Evolutionary conservation across 2,888 invertebrate species (phyloP).

Genomic region (Pristionchus japonicus): DNA sequence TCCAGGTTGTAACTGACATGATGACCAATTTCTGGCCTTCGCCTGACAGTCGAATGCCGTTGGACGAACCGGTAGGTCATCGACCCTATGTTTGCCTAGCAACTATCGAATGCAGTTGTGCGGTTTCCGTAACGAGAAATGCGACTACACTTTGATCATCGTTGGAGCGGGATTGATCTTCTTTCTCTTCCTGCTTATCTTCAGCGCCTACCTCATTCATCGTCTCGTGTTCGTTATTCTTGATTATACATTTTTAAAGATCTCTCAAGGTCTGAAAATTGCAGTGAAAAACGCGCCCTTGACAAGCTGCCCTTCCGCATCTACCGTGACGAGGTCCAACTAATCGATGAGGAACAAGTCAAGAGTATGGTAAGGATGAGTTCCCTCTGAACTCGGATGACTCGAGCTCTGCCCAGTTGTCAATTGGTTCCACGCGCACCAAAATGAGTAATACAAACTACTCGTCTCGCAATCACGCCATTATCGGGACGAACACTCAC

Average conservation of each 20-base stretch:
- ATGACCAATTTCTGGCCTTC: constrained; percentile 66
- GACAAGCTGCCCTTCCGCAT: constrained; percentile 63
- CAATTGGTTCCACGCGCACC: constrained; percentile 62
- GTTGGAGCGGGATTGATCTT: constrained; percentile 53
- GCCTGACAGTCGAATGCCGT: constrained; percentile 58
- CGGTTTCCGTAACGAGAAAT: constrained; percentile 64
- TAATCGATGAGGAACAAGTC: constrained; percentile 64
- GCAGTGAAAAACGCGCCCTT: constrained; percentile 59
- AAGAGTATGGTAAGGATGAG: constrained; percentile 56
- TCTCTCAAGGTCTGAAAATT: background rate
- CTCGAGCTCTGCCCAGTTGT: constrained; percentile 50
- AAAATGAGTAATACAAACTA: constrained; percentile 64
- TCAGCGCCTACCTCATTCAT: background rate
- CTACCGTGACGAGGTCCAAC: constrained; percentile 61
- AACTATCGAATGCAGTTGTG: constrained; percentile 55
- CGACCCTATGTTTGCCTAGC: background rate
- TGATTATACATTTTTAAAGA: no score
- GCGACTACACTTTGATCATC: constrained; percentile 66
- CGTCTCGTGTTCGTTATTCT: background rate
- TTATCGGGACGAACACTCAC: constrained; percentile 69
- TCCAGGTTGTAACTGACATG: constrained; percentile 61
- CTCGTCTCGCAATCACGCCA: constrained; percentile 68
- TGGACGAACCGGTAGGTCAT: constrained; percentile 46
- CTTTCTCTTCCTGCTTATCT: background rate
- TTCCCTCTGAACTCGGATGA: background rate